A percentile compares a stretch with the other conserved stretches of the same genome.
These are phyloP conservation scores for Poecilia picta DNA, from an alignment of 2,797 vertebrate genomes.

Conservation along the genomic window DNA sequence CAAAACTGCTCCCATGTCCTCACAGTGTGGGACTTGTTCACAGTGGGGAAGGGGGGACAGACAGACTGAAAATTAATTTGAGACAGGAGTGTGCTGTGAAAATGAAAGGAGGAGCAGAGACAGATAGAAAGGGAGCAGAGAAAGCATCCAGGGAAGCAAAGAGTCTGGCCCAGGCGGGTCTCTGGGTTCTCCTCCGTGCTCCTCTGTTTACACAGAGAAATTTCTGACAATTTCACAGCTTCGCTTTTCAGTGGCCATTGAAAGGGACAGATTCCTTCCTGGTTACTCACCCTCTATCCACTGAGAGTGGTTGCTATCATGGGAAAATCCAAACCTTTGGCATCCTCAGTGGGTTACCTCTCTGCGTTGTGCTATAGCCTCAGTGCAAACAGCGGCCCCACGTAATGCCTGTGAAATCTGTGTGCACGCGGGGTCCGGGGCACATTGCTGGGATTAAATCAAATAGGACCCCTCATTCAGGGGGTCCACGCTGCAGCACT, in stretches of 20 bases:
- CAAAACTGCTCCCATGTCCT: slow-evolving; percentile 63
- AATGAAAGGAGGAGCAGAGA: slow-evolving; percentile 45
- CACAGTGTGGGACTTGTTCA: slow-evolving; percentile 77
- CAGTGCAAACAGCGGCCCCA: slow-evolving; percentile 77
- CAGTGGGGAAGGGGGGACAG: slow-evolving; percentile 60
- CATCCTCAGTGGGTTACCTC: slow-evolving; percentile 78
- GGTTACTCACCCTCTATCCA: slow-evolving; percentile 80
- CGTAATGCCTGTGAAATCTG: slow-evolving; percentile 79
- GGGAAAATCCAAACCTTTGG: slow-evolving; percentile 86
- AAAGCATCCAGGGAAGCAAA: slow-evolving; percentile 61
- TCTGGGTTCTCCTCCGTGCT: slow-evolving; percentile 44
- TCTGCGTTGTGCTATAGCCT: slow-evolving; percentile 67
- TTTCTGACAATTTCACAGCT: slow-evolving; percentile 86
- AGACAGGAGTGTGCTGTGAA: slow-evolving; percentile 54
- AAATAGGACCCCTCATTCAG: slow-evolving; percentile 79
- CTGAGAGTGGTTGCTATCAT: slow-evolving; percentile 74
- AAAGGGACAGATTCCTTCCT: slow-evolving; percentile 85
- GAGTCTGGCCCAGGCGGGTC: slow-evolving; percentile 57
- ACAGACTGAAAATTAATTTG: slow-evolving; percentile 72
- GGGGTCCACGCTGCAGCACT: slow-evolving; percentile 54
- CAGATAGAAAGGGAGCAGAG: slow-evolving; percentile 45
- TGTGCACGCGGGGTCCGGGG: slow-evolving; percentile 74
- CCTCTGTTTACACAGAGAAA: slow-evolving; percentile 81
- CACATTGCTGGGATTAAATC: slow-evolving; percentile 75
- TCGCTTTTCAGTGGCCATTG: slow-evolving; percentile 80